Base-by-base conservation (phyloP, 92 coral and sea anemone species). In the Epizoanthus fatuus region DNA sequence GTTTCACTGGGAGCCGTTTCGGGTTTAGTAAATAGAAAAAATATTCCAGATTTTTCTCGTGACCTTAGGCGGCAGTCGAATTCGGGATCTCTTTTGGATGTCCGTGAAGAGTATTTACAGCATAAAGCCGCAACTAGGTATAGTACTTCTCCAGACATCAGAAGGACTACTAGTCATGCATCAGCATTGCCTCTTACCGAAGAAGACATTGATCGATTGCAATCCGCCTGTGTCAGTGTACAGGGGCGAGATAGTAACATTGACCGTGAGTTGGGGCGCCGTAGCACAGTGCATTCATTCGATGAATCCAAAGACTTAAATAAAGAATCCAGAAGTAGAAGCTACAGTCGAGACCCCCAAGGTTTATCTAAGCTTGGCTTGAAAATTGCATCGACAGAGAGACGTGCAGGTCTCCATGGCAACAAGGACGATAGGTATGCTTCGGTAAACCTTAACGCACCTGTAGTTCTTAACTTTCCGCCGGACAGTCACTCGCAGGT, bases 361-460 rank as follows among this genome's bases (percentile, higher is more conserved):
- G 70, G 25, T 19, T 35, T 77, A 59, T 60, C 82, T 44, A 42
- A 22, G 12, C 45, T 44, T 20, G 62, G 69, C 2, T 29, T 77
- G 8, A 42, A 20, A 17, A 57, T 19, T 32, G 58, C 82, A 25
- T 74, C 79, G 19, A 63, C 38, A 29, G 63, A 73, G 32, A 7
- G 53, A 22, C 81, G 19, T 58, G 35, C 55, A 58, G 38, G 54
- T 76, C 62, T 59, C 81, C 81, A 76, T 29, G 55, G 55, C 49
- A 76, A 76, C 56, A 29, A 37, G 4, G 8, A 58, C 49, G 15
- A 40, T 10, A 75, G 67, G 12, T 12, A 22, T 52, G 55, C 62
- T 38, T 76, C 69, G 22, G 68, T 76, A 15, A 38, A 58, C 81
- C 81, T 76, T n/a, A 76, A 76, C 45, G 70, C 81, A 3, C 69